phyloP scores from a whole-genome alignment of 2,797 vertebrate species.

The Pangasius mekongensis region DNA sequence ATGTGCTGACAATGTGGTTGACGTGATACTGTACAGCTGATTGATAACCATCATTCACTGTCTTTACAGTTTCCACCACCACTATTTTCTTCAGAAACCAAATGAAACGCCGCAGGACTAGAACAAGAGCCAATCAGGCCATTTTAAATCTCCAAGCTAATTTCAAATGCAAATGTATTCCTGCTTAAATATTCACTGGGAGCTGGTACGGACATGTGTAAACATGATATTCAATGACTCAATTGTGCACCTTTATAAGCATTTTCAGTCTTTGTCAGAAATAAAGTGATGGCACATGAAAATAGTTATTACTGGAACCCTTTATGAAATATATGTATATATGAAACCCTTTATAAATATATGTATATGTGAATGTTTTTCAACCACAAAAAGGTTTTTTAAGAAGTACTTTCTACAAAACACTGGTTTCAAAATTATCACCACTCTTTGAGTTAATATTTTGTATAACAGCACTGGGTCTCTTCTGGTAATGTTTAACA shows the following conservation, averaged over 20 bases:
- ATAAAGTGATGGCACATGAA: not conserved
- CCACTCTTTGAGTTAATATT: not conserved
- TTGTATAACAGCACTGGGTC: not conserved
- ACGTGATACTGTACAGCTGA: not conserved
- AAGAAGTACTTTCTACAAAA: not conserved
- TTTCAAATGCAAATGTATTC: slow-evolving; percentile 61
- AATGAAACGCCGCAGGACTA: slow-evolving; percentile 48
- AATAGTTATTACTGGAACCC: not conserved
- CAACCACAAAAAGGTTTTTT: not conserved
- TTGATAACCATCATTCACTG: not conserved
- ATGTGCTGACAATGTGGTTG: not conserved
- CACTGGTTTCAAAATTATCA: not conserved
- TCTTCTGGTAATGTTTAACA: too few species aligned
- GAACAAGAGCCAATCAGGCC: slow-evolving; percentile 51
- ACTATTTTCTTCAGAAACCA: slow-evolving; percentile 12
- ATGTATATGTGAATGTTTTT: not conserved
- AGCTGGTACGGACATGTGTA: slow-evolving; percentile 43
- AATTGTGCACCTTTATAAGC: slow-evolving; percentile 40
- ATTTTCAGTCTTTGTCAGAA: not conserved
- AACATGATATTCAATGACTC: slow-evolving; percentile 49
- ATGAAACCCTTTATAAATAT: too few species aligned
- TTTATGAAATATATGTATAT: not conserved
- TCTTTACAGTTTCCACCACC: not conserved
- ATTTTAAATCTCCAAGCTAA: slow-evolving; percentile 52
- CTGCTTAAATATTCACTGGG: slow-evolving; percentile 54